Evolutionary conservation across 2,113 vertebrate genomes (phyloP).

Genomic region (Myotis brandtii): DNA sequence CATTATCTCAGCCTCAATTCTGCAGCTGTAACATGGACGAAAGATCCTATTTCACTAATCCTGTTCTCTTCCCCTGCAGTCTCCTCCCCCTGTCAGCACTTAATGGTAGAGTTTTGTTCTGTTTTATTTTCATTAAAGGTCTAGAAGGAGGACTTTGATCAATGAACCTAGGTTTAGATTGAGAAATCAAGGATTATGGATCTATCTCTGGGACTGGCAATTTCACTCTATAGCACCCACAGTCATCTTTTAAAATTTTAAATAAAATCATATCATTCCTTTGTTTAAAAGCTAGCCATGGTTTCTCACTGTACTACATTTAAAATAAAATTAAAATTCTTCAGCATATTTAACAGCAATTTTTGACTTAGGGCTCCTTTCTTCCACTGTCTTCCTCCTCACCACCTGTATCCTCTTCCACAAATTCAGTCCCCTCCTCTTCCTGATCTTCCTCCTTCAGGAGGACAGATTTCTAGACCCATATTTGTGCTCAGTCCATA

Average conservation of each 20-base stretch:
- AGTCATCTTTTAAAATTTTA: constrained; percentile 1
- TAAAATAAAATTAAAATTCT: neutral
- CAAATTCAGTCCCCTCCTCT: neutral
- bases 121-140: neutral
- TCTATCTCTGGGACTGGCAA: neutral
- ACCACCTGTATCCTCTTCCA: neutral
- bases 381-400: neutral
- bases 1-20: neutral
- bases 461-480: neutral
- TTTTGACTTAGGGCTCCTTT: neutral
- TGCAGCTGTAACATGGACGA: neutral
- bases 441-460: neutral
- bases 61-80: neutral
- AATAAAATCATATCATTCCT: neutral
- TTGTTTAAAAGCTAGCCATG: neutral
- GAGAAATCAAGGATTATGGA: neutral
- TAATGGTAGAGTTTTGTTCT: neutral
- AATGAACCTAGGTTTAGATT: neutral
- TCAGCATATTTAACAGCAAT: neutral
- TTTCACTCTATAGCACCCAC: neutral
- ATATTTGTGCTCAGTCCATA: neutral
- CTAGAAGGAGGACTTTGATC: neutral
- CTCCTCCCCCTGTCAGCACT: neutral
- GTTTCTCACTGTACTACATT: neutral
- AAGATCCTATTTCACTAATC: neutral